Evolutionary conservation across 2,888 invertebrate species (phyloP), one percentile per base, ranked within the genome.

Genomic region (Romanomermis culicivorax): DNA sequence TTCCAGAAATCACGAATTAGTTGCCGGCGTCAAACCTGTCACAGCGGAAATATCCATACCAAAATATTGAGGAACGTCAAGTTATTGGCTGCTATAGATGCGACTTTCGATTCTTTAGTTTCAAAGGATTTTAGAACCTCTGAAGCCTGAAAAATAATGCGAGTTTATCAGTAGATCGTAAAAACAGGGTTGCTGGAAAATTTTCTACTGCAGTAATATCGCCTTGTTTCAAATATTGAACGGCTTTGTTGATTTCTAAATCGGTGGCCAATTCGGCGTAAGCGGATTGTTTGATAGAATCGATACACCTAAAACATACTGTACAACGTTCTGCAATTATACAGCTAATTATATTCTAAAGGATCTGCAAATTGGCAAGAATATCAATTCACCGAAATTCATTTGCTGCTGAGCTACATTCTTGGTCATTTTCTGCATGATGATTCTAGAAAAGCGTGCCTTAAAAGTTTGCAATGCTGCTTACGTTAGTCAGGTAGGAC

Each of bases 201-300:
- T n/a, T n/a, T n/a, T n/a, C 27, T 56, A 70, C 71, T 63, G 70
- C 70, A 48, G 68, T 75, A 53, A 85, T 77, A 67, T 86, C 82
- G 58, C 82, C 79, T 69, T 84, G 82, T 57, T 83, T 81, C 52
- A 87, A 72, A 68, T 80, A 83, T 68, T 83, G 83, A 59, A 85
- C 79, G 0, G 85, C 85, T 70, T 87, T 87, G 70, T 85, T 86
- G 59, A 88, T 81, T 72, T 89, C 88, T 60, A 89, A 73, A 74
- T 83, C 91, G 63, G 80, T 82, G 47, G 84, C 87, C 60, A 86
- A 75, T 68, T 78, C 78, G 42, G 81, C 78, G 64, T 82, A 84
- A 68, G 79, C 80, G n/a, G 91, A 88, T 50, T 64, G 82, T 68
- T 88, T 86, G 52, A 95, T 83, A 25, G 84, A 80, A 62, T 89